Evolutionary conservation across 2,797 vertebrate species (phyloP), one percentile per base, ranked within the genome.

Genomic region (Craterocephalus amniculus): DNA sequence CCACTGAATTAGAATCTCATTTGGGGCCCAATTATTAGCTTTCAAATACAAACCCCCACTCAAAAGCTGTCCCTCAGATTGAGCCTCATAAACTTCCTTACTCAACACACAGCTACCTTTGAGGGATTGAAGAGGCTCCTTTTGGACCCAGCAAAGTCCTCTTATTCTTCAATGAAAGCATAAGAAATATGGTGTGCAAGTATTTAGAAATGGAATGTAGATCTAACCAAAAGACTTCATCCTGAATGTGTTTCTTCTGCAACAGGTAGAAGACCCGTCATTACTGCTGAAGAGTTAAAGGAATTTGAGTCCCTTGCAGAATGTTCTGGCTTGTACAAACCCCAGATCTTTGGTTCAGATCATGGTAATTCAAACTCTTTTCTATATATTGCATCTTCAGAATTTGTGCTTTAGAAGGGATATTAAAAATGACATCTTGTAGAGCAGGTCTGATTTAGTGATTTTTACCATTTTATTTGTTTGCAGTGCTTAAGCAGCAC

Each of bases 201-300:
- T 43, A 20, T 35, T 35, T 5, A 5, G 2, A 22, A 35, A 35
- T 12, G 35, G 32, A 29, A 4, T 56, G 13, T 20, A 20, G n/a
- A 40, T 40, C 18, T 16, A 40, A 45, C 20, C 6, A 20, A 45
- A 20, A 20, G 40, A 45, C 58, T 61, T 43, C 0, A 49, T 38
- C 34, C 65, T 5, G 26, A 62, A 51, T 60, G n/a, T 63, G 26
- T 34, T 6, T 24, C 26, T n/a, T 74, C 35, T 68, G 78, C 2
- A 60, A 31, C 58, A 88, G 84, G 83, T 56, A 70, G 12, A 43
- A 69, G 71, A 76, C 10, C 29, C 26, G 58, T 0, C 10, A 6
- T 87, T 54, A 63, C 62, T 48, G 49, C 13, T 52, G 65, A 43
- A 32, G 78, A 87, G 40, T n/a, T 87, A 49, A 55, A 56, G 26